These are phyloP conservation scores for Stegodyphus mimosarum DNA, from an alignment of 1,140 invertebrate species.

Conservation along the genomic window DNA sequence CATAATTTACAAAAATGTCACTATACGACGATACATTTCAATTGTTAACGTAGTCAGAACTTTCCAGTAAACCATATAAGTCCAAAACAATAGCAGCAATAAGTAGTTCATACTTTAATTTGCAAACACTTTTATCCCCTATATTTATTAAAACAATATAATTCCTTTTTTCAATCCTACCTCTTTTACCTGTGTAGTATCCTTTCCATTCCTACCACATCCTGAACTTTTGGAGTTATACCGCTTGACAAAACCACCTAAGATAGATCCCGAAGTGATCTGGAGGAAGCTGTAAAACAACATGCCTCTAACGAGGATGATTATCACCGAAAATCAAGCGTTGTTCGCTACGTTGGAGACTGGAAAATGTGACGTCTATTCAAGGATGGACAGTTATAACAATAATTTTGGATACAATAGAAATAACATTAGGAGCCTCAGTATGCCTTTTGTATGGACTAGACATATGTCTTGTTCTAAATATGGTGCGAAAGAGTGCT, in stretches of 20 bases:
- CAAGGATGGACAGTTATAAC: too few species aligned
- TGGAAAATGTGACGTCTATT: too few species aligned
- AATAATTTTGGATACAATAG: too few species aligned
- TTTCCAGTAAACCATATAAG: background rate
- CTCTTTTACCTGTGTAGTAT: background rate
- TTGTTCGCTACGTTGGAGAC: too few species aligned
- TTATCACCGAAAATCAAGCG: conserved; percentile 4
- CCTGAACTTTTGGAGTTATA: conserved; percentile 28
- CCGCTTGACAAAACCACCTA: conserved; percentile 44
- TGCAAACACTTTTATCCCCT: background rate
- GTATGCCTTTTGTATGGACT: too few species aligned
- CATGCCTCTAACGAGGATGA: background rate
- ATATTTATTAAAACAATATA: background rate
- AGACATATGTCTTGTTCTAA: too few species aligned
- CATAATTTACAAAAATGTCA: too few species aligned
- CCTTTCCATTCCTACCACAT: background rate
- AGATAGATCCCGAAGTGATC: background rate
- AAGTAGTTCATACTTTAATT: background rate
- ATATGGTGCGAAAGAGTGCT: too few species aligned
- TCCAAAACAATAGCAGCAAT: background rate
- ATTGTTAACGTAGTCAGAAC: too few species aligned
- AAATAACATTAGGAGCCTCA: too few species aligned
- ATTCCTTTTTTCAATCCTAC: too few species aligned
- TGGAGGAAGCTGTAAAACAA: background rate
- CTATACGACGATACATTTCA: too few species aligned